phyloP scores from a whole-genome alignment of 2,113 vertebrate species.

The Nicator chloris region DNA sequence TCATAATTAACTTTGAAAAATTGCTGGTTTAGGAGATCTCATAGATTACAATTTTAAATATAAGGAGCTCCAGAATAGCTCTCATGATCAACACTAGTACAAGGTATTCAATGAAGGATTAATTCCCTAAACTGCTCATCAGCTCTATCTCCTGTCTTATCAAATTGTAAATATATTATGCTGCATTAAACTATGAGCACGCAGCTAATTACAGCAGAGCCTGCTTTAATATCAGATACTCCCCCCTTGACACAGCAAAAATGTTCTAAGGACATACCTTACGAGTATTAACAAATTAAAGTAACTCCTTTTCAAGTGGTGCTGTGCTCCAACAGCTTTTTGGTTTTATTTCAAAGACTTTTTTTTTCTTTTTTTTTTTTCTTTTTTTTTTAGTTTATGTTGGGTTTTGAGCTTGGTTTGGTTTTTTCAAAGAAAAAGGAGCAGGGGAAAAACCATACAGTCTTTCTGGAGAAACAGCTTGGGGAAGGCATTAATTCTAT shows the following conservation, averaged over 20 bases:
- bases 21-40: constrained; percentile 46
- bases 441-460: background rate
- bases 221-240: constrained; percentile 31
- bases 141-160: constrained; percentile 50
- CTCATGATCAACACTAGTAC: constrained; percentile 5
- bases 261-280: background rate
- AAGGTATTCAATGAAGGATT: constrained; percentile 45
- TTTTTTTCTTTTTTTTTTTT: background rate
- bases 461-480: background rate
- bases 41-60: constrained; percentile 47
- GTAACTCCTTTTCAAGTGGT: background rate
- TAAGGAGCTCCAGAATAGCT: constrained; percentile 37
- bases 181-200: constrained; percentile 29
- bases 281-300: constrained; percentile 12
- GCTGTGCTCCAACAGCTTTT: background rate
- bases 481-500: background rate
- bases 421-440: background rate
- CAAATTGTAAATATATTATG: constrained; percentile 64
- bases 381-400: background rate
- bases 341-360: background rate
- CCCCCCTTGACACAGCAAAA: background rate
- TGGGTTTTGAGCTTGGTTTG: background rate
- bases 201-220: constrained; percentile 43
- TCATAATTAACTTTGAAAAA: constrained; percentile 67
- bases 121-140: constrained; percentile 42